Base-by-base conservation (phyloP, 2,888 invertebrate genomes). In the Furcula furcula region DNA sequence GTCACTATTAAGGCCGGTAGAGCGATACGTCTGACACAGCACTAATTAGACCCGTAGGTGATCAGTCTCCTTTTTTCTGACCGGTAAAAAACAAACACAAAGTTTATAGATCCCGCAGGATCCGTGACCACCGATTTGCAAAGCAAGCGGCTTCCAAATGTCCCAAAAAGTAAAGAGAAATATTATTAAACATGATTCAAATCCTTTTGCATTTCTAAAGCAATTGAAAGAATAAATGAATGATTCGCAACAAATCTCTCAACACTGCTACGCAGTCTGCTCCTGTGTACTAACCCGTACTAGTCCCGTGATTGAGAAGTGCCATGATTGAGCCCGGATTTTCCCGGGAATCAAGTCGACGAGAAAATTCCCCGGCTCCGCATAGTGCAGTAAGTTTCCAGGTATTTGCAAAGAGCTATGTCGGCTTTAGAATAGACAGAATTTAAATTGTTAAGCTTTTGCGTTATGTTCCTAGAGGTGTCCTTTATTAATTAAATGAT, bases 371-470 rank as follows among this genome's bases (percentile, higher is more conserved):
- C 61, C 53, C 58, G 41, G 54, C 52, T 59, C 42, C 60, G 60
- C 58, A 59, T 55, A 56, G 51, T 59, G 57, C 54, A 53, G 54
- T 44, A 40, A 49, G 43, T 50, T 62, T 40, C 36, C 42, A 48
- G 51, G 52, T 55, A 57, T 49, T 46, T 52, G 40, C 41, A 46
- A 37, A 18, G 21, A 25, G 28, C 30, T 21, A 1, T 4, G 21
- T 15, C 4, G 66, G 66, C 61, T 70, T 74, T 67, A 52, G 62
- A 50, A 63, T 61, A 61, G 72, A 68, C 65, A 61, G 52, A 36
- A 48, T 55, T 59, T 58, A 55, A 56, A 66, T 67, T 64, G 64
- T 65, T 67, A 56, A 56, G 48, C 46, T 53, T 44, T 49, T 49
- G 16, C 29, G 20, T 45, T 41, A 34, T 35, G 4, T 10, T 10